Conservation (phyloP, 2,113 vertebrate species). For the Sarotherodon lohbergeri region DNA sequence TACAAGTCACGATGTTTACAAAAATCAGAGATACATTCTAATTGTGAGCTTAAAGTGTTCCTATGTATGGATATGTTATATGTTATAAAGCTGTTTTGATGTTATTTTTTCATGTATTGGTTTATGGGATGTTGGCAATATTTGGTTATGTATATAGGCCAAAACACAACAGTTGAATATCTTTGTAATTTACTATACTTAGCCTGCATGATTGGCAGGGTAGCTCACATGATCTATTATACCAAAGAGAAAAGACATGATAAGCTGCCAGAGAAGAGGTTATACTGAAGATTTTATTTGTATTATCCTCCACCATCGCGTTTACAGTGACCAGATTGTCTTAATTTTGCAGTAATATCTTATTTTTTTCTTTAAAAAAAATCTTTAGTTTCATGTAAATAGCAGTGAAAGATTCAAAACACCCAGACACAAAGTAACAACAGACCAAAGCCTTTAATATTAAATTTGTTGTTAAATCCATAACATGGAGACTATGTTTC, state of each 20-base stretch:
- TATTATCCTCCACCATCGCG: not conserved
- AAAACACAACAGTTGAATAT: conserved; percentile 16
- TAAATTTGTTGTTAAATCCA: not conserved
- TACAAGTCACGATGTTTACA: conserved; percentile 77
- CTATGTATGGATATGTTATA: conserved; percentile 38
- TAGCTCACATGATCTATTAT: not conserved
- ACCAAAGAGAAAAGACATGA: conserved; percentile 31
- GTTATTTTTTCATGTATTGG: conserved; percentile 11
- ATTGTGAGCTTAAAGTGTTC: conserved; percentile 56
- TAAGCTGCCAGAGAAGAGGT: not conserved
- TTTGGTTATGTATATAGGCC: conserved; percentile 45
- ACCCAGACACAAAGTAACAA: not conserved
- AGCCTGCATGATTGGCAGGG: not conserved
- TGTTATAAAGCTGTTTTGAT: conserved; percentile 36
- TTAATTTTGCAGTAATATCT: not conserved
- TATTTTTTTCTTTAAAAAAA: not conserved
- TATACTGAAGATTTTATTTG: not conserved
- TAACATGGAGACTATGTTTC: not conserved
- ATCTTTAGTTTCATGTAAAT: not conserved
- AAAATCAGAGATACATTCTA: conserved; percentile 49
- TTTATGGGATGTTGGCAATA: conserved; percentile 36
- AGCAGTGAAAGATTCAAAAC: not conserved
- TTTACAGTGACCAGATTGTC: conserved; percentile 14
- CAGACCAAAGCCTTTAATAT: not conserved
- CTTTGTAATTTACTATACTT: not conserved